phyloP scores from a whole-genome alignment of 2,888 invertebrate genomes.

The Fragum fragum region DNA sequence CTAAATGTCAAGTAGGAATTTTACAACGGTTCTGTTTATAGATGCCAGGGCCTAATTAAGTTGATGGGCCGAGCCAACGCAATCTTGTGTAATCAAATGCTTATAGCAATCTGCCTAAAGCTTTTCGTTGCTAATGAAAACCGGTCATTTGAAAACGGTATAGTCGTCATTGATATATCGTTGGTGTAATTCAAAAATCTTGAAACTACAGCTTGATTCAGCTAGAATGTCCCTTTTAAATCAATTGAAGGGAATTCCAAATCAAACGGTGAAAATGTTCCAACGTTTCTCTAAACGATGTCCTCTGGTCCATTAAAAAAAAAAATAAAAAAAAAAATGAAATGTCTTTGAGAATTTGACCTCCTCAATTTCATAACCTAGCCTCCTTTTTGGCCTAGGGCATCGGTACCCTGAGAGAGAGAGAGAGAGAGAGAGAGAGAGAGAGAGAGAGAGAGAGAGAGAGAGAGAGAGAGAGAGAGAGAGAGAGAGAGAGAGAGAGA shows the following conservation, averaged over 20 bases:
- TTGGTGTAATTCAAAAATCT: no score
- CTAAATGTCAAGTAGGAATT: no score
- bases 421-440: neutral
- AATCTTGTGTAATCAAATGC: constrained; percentile 31
- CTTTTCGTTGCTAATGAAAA: constrained; percentile 11
- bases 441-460: no score
- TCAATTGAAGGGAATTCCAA: no score
- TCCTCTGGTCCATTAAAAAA: neutral
- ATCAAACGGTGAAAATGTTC: no score
- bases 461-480: no score
- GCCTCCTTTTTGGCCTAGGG: neutral
- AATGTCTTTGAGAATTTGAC: neutral
- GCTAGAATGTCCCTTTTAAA: no score
- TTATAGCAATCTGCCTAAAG: neutral
- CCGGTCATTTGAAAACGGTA: no score
- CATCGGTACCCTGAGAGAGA: neutral
- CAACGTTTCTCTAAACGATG: neutral
- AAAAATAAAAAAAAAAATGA: neutral
- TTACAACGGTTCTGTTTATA: no score
- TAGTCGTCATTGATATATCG: no score
- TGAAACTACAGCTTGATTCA: no score
- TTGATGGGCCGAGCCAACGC: constrained; percentile 13
- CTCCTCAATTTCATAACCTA: neutral
- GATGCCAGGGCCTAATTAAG: constrained; percentile 12
- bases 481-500: no score